phyloP scores from a whole-genome alignment of 35 echinoderm and acorn worm species.

The Stichopus chloronotus region DNA sequence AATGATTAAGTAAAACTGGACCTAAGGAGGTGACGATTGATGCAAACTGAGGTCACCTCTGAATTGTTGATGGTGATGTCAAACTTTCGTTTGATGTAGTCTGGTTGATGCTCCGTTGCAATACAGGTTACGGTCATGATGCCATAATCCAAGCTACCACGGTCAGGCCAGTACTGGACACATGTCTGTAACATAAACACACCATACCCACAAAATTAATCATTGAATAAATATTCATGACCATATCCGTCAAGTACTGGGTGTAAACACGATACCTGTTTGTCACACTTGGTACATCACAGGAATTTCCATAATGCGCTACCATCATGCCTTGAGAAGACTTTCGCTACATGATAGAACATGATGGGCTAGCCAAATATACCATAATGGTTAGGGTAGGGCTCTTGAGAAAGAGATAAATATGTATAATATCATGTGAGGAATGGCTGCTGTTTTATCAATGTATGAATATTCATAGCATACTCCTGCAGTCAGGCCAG shows the following conservation, averaged over 20 bases:
- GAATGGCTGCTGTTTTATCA: too few species aligned
- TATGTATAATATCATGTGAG: too few species aligned
- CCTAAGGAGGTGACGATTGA: too few species aligned
- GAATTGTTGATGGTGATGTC: background rate
- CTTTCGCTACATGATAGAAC: too few species aligned
- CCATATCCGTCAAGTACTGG: background rate
- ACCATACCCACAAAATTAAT: too few species aligned
- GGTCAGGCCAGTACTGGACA: constrained; percentile 55
- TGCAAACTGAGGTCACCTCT: background rate
- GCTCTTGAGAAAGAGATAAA: too few species aligned
- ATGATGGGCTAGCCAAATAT: too few species aligned
- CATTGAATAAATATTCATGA: too few species aligned
- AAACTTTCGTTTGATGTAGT: constrained; percentile 16
- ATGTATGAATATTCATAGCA: too few species aligned
- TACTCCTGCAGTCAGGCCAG: constrained; percentile 29
- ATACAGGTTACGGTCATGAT: constrained; percentile 44
- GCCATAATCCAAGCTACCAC: constrained; percentile 32
- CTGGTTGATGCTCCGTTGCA: constrained; percentile 12
- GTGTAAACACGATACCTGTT: background rate
- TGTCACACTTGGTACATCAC: background rate
- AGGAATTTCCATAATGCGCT: background rate
- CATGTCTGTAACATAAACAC: constrained; percentile 14
- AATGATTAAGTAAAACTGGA: too few species aligned
- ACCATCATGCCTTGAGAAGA: too few species aligned
- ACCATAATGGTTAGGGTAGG: too few species aligned